A percentile compares a stretch with the other conserved stretches of the same genome.
Conservation (phyloP, 2,888 invertebrate genomes). For the Drosophila greeni region DNA sequence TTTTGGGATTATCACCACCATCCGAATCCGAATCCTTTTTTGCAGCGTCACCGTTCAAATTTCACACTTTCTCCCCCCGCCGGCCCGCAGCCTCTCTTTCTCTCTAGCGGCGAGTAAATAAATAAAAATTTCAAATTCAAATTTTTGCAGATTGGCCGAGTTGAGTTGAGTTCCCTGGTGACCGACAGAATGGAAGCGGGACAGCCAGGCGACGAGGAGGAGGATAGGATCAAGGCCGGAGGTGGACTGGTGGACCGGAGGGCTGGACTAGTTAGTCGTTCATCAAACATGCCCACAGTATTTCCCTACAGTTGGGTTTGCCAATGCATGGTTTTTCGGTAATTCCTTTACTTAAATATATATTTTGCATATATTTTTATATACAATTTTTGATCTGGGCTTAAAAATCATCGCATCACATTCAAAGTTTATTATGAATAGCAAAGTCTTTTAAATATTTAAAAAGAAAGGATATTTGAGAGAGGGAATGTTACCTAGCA, state of each 20-base stretch:
- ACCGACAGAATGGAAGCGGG: constrained; percentile 14
- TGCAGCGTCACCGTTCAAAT: constrained; percentile 11
- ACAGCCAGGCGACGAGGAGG: neutral
- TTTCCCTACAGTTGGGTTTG: constrained; percentile 17
- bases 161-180: constrained; percentile 48
- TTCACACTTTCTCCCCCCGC: constrained; percentile 16
- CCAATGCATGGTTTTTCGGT: neutral
- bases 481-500: neutral
- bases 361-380: neutral
- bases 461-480: neutral
- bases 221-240: neutral
- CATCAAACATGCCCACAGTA: constrained; percentile 56
- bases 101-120: constrained; percentile 52
- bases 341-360: neutral
- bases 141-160: constrained; percentile 68
- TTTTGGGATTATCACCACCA: constrained; percentile 22
- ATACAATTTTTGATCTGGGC: neutral
- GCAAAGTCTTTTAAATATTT: neutral
- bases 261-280: constrained; percentile 64
- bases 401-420: neutral
- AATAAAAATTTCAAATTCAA: constrained; percentile 70
- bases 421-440: neutral
- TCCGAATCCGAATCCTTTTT: constrained; percentile 10
- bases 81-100: constrained; percentile 3
- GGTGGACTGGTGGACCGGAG: constrained; percentile 16